These are phyloP conservation scores for Zalophus californianus DNA, from an alignment of 2,797 vertebrate genomes.

Conservation along the genomic window DNA sequence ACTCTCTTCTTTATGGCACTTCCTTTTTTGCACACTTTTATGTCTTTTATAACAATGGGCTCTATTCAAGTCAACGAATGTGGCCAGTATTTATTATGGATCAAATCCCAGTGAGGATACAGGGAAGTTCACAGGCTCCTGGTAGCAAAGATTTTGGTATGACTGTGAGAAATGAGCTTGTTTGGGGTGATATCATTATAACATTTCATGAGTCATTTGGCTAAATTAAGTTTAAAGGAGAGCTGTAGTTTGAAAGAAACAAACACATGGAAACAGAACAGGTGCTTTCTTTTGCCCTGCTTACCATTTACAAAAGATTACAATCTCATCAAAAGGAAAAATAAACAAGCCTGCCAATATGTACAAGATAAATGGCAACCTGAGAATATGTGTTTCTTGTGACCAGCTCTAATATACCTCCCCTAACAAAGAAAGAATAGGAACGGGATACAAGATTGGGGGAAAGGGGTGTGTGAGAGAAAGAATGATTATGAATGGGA, in stretches of 20 bases:
- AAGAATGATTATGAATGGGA: neutral
- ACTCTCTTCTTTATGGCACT: neutral
- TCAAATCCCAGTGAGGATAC: neutral
- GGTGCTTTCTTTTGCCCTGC: neutral
- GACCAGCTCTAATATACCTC: neutral
- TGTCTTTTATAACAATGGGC: neutral
- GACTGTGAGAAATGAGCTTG: neutral
- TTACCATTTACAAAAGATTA: conserved; percentile 56
- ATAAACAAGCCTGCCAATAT: neutral
- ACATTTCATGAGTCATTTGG: neutral
- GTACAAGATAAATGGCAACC: conserved; percentile 49
- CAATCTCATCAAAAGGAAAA: neutral
- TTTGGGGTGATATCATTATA: neutral
- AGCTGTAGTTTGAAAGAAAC: neutral
- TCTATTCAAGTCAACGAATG: neutral
- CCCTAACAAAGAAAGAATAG: neutral
- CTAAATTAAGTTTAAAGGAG: conserved; percentile 25
- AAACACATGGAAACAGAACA: neutral
- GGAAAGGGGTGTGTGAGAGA: neutral
- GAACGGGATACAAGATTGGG: neutral
- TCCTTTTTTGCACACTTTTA: neutral
- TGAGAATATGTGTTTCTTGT: conserved; percentile 57
- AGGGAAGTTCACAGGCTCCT: neutral
- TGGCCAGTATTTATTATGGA: neutral
- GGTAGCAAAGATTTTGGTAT: neutral